Conservation (phyloP, 1,140 invertebrate species). For the Bombyx mandarina region DNA sequence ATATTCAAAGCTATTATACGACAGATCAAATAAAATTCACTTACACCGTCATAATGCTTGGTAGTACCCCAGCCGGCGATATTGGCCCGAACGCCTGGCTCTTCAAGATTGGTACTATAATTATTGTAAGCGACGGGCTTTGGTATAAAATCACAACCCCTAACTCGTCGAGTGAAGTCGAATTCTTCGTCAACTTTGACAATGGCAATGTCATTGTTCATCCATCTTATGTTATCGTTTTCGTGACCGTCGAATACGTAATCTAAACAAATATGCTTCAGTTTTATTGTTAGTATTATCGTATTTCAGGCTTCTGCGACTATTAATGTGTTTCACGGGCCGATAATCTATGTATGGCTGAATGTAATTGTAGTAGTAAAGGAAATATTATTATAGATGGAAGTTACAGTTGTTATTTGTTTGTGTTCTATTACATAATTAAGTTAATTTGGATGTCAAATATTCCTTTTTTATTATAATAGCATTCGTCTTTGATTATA, state of each 20-base stretch:
- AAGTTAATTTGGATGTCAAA: no score
- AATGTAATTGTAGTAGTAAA: not conserved
- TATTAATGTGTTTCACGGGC: no score
- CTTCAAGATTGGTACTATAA: constrained; percentile 40
- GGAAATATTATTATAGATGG: no score
- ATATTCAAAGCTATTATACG: not conserved
- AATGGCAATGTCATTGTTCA: constrained; percentile 58
- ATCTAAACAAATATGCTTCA: constrained; percentile 20
- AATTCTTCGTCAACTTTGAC: constrained; percentile 54
- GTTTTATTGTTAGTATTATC: not conserved
- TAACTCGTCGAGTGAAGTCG: constrained; percentile 39
- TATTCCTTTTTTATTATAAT: no score
- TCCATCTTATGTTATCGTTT: constrained; percentile 56
- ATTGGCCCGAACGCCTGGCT: constrained; percentile 28
- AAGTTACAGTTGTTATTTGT: no score
- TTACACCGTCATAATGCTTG: constrained; percentile 44
- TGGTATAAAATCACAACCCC: constrained; percentile 48
- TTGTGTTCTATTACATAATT: no score
- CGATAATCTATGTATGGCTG: no score
- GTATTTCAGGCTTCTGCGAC: not conserved
- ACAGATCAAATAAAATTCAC: not conserved
- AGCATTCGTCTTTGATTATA: no score
- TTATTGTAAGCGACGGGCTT: constrained; percentile 50
- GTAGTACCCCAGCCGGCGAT: constrained; percentile 56
- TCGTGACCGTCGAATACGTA: constrained; percentile 58